These are phyloP conservation scores for Choloepus didactylus DNA, from an alignment of 2,797 vertebrate genomes.

Conservation along the genomic window DNA sequence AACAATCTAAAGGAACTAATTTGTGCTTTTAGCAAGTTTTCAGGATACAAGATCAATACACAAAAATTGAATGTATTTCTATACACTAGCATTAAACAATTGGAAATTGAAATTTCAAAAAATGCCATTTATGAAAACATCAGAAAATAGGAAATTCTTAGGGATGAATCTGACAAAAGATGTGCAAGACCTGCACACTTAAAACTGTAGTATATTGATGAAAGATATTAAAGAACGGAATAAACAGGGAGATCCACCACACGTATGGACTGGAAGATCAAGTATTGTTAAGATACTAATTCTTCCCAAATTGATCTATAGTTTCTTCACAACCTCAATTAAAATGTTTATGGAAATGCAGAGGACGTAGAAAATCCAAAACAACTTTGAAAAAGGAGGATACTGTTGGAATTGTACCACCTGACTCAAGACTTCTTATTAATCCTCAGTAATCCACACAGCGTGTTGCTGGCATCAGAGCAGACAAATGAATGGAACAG, in stretches of 20 bases:
- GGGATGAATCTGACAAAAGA: not conserved
- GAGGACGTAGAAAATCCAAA: conserved; percentile 56
- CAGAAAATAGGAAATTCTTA: conserved; percentile 22
- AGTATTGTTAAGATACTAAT: not conserved
- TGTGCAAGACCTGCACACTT: not conserved
- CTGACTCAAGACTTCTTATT: conserved; percentile 4
- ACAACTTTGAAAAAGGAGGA: conserved; percentile 39
- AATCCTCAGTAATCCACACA: not conserved
- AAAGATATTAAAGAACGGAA: not conserved
- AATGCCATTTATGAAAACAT: not conserved
- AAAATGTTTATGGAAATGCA: conserved; percentile 35
- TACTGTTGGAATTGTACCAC: not conserved
- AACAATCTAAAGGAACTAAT: not conserved
- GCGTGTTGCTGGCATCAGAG: not conserved
- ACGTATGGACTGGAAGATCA: not conserved
- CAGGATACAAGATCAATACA: not conserved
- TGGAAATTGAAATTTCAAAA: conserved; percentile 32
- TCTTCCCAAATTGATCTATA: not conserved
- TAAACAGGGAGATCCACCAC: not conserved
- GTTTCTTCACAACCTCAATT: not conserved
- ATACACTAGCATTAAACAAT: not conserved
- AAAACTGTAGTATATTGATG: not conserved
- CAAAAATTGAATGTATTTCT: conserved; percentile 42
- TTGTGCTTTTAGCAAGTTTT: not conserved
- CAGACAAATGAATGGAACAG: not conserved